phyloP scores from a whole-genome alignment of 2,797 vertebrate species.

The Eidolon dupreanum region DNA sequence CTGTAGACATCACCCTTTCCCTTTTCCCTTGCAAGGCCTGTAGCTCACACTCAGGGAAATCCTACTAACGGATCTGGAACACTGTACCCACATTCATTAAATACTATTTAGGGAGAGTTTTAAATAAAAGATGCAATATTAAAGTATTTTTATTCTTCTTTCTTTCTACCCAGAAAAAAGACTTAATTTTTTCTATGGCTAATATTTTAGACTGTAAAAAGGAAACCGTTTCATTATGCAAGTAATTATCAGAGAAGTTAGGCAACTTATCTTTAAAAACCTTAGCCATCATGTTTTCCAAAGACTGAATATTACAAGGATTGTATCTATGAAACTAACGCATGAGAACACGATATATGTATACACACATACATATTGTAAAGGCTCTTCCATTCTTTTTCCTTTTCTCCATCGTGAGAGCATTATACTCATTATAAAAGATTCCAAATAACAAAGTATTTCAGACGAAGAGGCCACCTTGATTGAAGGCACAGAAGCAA shows the following conservation, averaged over 20 bases:
- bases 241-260: not conserved
- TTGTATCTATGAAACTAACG: not conserved
- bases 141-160: not conserved
- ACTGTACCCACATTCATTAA: not conserved
- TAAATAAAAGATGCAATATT: not conserved
- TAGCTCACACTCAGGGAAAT: not conserved
- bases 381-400: not conserved
- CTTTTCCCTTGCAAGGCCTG: no score
- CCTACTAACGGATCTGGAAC: not conserved
- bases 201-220: not conserved
- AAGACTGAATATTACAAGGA: not conserved
- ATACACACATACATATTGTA: rapidly evolving
- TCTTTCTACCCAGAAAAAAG: not conserved
- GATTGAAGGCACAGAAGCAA: not conserved
- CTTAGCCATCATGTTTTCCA: not conserved
- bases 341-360: not conserved
- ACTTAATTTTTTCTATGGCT: not conserved
- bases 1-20: not conserved
- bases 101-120: not conserved
- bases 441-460: not conserved
- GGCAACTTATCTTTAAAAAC: not conserved
- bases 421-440: not conserved
- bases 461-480: not conserved
- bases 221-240: not conserved
- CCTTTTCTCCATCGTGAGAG: not conserved